Conservation (phyloP, 2,888 invertebrate species). For the Melanargia galathea region DNA sequence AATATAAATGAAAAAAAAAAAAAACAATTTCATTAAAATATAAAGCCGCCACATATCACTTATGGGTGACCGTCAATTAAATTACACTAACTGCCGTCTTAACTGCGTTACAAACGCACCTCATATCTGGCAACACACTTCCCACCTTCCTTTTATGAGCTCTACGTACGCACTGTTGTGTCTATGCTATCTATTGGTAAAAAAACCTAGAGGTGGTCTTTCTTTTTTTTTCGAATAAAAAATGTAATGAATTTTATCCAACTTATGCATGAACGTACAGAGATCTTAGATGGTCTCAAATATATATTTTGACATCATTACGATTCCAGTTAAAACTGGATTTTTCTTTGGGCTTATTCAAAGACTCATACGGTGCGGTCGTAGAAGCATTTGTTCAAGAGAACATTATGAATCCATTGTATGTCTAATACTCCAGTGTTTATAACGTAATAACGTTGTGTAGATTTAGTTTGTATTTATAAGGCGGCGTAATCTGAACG, state of each 20-base stretch:
- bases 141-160: conserved; percentile 41
- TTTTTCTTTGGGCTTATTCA: neutral
- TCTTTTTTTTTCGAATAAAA: neutral
- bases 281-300: no score
- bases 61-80: conserved; percentile 74
- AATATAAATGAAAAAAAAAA: conserved; percentile 29
- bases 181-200: no score
- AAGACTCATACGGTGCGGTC: neutral
- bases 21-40: conserved; percentile 27
- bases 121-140: conserved; percentile 62
- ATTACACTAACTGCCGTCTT: conserved; percentile 47
- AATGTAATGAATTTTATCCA: no score
- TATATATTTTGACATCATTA: no score
- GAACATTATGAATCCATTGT: conserved; percentile 56
- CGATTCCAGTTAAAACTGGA: no score
- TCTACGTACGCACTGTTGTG: conserved; percentile 18
- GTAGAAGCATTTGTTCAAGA: conserved; percentile 60
- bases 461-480: conserved; percentile 61
- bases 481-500: conserved; percentile 58
- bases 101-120: conserved; percentile 38
- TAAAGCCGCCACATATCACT: conserved; percentile 70
- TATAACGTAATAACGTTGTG: conserved; percentile 71
- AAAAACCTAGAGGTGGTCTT: neutral
- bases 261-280: no score
- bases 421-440: conserved; percentile 69